phyloP scores from a whole-genome alignment of 2,797 vertebrate species.

The Coendou prehensilis region DNA sequence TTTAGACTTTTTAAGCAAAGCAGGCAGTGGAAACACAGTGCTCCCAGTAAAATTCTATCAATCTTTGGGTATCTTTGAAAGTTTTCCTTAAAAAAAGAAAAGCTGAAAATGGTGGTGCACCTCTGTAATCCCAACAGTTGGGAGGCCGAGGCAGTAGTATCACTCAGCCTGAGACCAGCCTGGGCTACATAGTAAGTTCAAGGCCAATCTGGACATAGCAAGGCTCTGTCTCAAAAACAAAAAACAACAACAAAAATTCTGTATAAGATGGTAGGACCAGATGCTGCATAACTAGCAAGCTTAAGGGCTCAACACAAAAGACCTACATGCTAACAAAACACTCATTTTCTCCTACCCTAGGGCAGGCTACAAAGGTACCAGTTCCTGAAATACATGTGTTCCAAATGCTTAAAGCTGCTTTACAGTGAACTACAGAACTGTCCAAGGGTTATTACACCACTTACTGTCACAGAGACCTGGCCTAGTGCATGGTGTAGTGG shows the following conservation, averaged over 20 bases:
- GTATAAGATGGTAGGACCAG: not conserved
- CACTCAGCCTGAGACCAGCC: not conserved
- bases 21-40: not conserved
- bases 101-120: not conserved
- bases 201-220: not conserved
- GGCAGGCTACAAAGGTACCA: not conserved
- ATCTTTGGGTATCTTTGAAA: not conserved
- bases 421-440: not conserved
- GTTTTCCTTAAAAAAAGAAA: not conserved
- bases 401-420: not conserved
- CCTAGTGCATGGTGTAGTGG: too few species aligned
- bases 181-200: not conserved
- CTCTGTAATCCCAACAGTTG: not conserved
- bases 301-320: not conserved
- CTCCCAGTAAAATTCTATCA: not conserved
- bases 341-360: not conserved
- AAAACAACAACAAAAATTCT: not conserved
- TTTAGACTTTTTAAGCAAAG: not conserved
- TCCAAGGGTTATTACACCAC: not conserved
- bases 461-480: not conserved
- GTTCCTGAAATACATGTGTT: not conserved
- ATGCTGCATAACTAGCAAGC: not conserved
- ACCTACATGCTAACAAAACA: not conserved
- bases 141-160: not conserved
- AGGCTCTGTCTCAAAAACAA: not conserved